Percentiles rank a stretch among this genome's conserved stretches.
These are phyloP conservation scores for Sturnira hondurensis DNA, from an alignment of 2,113 vertebrate species.

Conservation along the genomic window DNA sequence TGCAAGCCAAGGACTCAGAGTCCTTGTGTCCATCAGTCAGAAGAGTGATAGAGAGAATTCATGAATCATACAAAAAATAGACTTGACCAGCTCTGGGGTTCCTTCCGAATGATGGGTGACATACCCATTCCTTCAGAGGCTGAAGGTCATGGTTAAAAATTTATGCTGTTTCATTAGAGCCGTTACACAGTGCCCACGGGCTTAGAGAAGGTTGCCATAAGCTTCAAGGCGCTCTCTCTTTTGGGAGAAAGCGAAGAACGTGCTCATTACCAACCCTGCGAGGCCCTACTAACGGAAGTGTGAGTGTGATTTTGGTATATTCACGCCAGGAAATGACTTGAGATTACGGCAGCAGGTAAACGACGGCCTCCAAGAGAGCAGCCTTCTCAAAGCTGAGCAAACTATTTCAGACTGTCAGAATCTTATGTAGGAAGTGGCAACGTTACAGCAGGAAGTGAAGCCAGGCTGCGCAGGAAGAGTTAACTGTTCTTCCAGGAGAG, in stretches of 20 bases:
- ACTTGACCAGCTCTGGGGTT: background rate
- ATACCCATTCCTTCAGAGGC: background rate
- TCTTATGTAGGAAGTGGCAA: constrained; percentile 26
- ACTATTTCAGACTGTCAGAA: background rate
- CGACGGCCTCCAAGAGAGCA: background rate
- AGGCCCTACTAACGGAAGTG: background rate
- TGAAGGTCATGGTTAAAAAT: background rate
- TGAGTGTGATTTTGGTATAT: background rate
- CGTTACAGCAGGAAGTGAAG: background rate
- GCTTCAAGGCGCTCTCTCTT: background rate
- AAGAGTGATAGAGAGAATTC: background rate
- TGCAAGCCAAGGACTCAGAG: background rate
- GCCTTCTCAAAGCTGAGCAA: background rate
- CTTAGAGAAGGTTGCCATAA: background rate
- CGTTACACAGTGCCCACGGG: rapidly evolving
- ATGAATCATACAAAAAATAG: background rate
- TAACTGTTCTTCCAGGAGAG: constrained; percentile 55
- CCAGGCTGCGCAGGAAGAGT: constrained; percentile 55
- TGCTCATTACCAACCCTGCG: background rate
- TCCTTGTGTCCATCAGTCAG: too few relatives aligned
- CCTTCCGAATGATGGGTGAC: background rate
- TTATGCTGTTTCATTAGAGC: background rate
- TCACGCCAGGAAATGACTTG: background rate
- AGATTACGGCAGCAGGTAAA: background rate
- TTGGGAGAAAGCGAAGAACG: background rate